Evolutionary conservation across 2,797 vertebrate species (phyloP), one percentile per base, ranked within the genome.

Genomic region (Myotis findleyi): DNA sequence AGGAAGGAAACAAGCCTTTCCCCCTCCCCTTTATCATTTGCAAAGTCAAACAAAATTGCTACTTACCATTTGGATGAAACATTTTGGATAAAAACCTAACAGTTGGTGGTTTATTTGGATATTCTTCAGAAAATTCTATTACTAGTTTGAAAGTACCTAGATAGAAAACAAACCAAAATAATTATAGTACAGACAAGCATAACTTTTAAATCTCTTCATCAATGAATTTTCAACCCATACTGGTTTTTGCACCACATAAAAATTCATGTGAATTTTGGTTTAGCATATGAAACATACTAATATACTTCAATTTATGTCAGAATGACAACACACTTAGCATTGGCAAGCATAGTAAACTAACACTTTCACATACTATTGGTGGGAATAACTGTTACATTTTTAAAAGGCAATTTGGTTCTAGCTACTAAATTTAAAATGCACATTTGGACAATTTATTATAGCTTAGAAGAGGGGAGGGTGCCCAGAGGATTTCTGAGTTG

Each of bases 61-160:
- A 97, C 99, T 99, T 98, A 99, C 99, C 99, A 98, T 99, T 99
- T 82, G 99, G 99, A 98, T 99, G 99, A 98, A 99, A 99, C 99
- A 99, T 99, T 99, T 99, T 99, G 98, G 99, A 99, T 97, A 99
- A 99, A 98, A 99, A 99, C 97, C 99, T 99, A 98, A 99, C 99
- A 97, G 99, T 99, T 93, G 99, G 99, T 97, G 99, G 99, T 96
- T 99, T 99, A 98, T 99, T 99, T 96, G 99, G 99, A 98, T 99
- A 99, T 98, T 99, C 99, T 99, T 99, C 99, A 23, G 99, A 99
- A 99, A 99, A 99, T 98, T 99, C 99, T 99, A 99, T 99, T 98
- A 99, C 99, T 98, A 99, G 99, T 98, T 99, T 99, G 99, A 99
- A 99, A 68, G 99, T 99, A 99, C 99, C 99, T 99, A 95, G 86